Evolutionary conservation across 1,140 invertebrate species (phyloP), one percentile per base, ranked within the genome.

Genomic region (Trachymyrmex cornetzi): DNA sequence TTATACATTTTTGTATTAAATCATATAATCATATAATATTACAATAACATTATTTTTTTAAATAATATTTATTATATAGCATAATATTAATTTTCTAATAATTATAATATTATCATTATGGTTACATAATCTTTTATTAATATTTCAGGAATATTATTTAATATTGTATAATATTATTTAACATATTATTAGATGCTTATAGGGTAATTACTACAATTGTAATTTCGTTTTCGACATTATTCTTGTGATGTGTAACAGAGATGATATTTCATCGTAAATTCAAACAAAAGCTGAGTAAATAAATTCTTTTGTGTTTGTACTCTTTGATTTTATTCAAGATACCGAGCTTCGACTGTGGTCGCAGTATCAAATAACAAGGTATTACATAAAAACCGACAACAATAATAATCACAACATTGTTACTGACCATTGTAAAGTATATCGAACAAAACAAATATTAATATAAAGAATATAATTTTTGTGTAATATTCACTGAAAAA

Each of bases 241-340:
- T 24, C 38, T 14, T 34, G n/a, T n/a, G 0, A 19, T 4, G 1
- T 53, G 38, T 38, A 67, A 74, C 38, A 67, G 77, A 59, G n/a
- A 16, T 34, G 53, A 50, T 22, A n/a, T 48, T 50, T 55, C 48
- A 30, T 84, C 53, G 19, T 85, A 67, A 75, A 48, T 48, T 34
- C 34, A 34, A 79, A 74, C 48, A 14, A 30, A 38, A 74, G 57
- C 81, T 63, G 5, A 59, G 22, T 27, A 69, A 80, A 86, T 87
- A 87, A 84, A 90, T 87, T 89, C 72, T 22, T 85, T 72, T 77
- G 71, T 77, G 77, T 34, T 34, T 34, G 34, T 59, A 72, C 55
- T 87, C 72, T 84, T 82, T 59, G 53, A 34, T 24, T 53, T 16
- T 74, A 74, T 24, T 44, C 77, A 87, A 86, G 59, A 27, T 72